phyloP scores from a whole-genome alignment of 2,888 invertebrate species.

The Cryptus viduatorius region DNA sequence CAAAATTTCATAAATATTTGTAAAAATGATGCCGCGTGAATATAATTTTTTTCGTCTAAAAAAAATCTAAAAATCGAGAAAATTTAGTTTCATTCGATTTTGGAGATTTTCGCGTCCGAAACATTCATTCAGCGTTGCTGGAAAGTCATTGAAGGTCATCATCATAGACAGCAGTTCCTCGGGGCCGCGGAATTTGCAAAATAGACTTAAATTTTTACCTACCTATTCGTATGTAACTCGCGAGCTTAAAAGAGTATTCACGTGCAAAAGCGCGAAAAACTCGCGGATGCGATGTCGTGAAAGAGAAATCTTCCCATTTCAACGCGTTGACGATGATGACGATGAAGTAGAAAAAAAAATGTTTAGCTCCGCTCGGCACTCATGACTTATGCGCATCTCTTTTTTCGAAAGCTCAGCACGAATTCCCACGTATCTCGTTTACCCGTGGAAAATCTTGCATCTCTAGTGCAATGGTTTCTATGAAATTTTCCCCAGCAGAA shows the following conservation, averaged over 20 bases:
- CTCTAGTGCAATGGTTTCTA: not conserved
- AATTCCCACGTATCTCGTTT: not conserved
- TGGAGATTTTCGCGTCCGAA: too few species aligned
- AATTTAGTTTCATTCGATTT: too few species aligned
- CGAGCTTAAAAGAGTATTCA: not conserved
- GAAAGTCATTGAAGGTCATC: too few species aligned
- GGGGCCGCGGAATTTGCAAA: too few species aligned
- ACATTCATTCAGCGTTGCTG: too few species aligned
- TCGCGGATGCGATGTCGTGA: conserved; percentile 10
- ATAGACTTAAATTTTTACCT: too few species aligned
- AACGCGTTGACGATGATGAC: conserved; percentile 17
- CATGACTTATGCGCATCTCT: not conserved
- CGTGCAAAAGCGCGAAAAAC: not conserved
- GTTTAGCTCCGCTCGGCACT: not conserved
- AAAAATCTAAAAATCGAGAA: too few species aligned
- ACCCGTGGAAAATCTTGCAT: not conserved
- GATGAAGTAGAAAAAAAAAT: not conserved
- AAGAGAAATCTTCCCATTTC: conserved; percentile 1
- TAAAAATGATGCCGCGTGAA: too few species aligned
- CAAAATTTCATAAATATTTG: too few species aligned
- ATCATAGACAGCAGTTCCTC: too few species aligned
- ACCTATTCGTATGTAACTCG: not conserved
- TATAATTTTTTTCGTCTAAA: too few species aligned
- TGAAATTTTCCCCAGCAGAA: not conserved
- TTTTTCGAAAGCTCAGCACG: not conserved